Base-by-base conservation (phyloP, 2,113 vertebrate genomes). In the Ondatra zibethicus region DNA sequence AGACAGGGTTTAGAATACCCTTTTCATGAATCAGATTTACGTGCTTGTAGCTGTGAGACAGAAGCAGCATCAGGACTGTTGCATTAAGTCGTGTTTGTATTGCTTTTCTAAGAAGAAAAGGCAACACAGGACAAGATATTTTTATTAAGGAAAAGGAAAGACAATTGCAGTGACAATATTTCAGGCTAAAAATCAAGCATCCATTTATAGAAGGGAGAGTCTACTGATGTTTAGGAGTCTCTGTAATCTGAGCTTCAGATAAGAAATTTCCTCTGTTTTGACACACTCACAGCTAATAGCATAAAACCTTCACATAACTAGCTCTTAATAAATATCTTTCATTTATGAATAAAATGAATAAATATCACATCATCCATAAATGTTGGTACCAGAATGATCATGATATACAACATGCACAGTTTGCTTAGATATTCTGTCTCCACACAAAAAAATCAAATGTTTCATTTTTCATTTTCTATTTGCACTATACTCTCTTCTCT, bases 101-200 rank as follows among this genome's bases (percentile, higher is more conserved):
- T 95, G 36, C 52, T 89, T 36, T 81, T 61, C 10, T 72, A 70
- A 77, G 61, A 92, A 91, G 42, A 90, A 92, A 77, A 47, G n/a
- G 17, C 1, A 94, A 52, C 33, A 42, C 29, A 66, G 8, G 72
- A 75, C 61, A 72, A 63, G 7, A 55, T 92, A 33, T n/a, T 76
- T 82, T 88, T 1, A 7, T 55, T 68, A 16, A 63, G 25, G 5
- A 33, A 61, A 93, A 91, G n/a, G 66, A 91, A 96, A 61, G 33
- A 52, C 16, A 80, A 47, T 86, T 77, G n/a, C 13, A 66, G 2
- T 47, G 45, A 50, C 33, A 75, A 45, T 61, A 66, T 29, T 82
- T 92, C 13, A 73, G 73, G 14, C 47, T 84, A 92, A 87, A 42
- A 89, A 77, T 11, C 50, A 95, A 89, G 73, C 66, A 68, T 42